Base-by-base conservation (phyloP, 1,140 invertebrate genomes). In the Oncopeltus fasciatus region DNA sequence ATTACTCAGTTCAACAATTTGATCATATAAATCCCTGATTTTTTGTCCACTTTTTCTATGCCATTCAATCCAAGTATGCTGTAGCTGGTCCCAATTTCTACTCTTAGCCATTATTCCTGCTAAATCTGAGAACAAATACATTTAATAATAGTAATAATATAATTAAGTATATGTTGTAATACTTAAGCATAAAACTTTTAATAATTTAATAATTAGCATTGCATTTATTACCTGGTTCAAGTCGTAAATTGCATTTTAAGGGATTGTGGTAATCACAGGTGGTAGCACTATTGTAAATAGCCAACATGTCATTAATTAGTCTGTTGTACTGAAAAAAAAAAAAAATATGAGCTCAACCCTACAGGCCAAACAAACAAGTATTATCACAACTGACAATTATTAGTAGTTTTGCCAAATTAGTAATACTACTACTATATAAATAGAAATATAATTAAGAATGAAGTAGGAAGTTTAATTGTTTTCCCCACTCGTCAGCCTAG, bases 51-150 rank as follows among this genome's bases (percentile, higher is more conserved):
- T 86, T 62, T 84, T 81, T 66, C 87, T 77, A 66, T 91, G 78
- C 89, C 91, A 96, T 68, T 90, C 86, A 0, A 83, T 82, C 92
- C 92, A 97, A 0, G 85, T 81, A 67, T 89, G 83, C 64, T 87
- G 85, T 57, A 92, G 70, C 71, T 92, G 88, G 61, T 90, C 86
- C 85, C 88, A 91, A 67, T 92, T 85, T 16, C 83, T 74, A 60
- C 86, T 90, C 59, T 80, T 82, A 0, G 84, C 83, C 74, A 83
- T 76, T 11, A 82, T 78, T 44, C 71, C 64, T 14, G 74, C 72
- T 60, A 79, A 71, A 67, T 79, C 77, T 78, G 61, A 12, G 65
- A 62, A 26, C 0, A 18, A 29, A 57, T 9, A 29, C 31, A 38
- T 38, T 38, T 5, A 8, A 8, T 51, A 51, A 51, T 51, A 26